phyloP scores from a whole-genome alignment of 2,797 vertebrate species.

The Scomberomorus guttatus region DNA sequence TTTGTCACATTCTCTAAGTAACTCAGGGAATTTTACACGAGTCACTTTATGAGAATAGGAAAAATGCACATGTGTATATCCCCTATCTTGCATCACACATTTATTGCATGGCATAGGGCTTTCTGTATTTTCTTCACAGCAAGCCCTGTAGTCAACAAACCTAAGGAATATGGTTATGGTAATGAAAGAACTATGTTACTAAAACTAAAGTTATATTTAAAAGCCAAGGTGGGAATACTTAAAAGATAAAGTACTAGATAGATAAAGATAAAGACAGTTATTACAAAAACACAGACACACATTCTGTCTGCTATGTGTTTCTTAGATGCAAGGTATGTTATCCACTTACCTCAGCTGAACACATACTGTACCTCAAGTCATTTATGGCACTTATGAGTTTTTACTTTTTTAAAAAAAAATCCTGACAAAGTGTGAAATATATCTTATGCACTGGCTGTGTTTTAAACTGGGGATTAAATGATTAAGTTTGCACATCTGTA shows the following conservation, averaged over 20 bases:
- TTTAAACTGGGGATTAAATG: neutral
- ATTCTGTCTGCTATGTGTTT: no score
- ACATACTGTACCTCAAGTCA: constrained; percentile 5
- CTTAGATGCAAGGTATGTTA: neutral
- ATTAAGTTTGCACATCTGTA: constrained; percentile 1
- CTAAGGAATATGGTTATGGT: neutral
- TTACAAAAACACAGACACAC: neutral
- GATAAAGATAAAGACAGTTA: no score
- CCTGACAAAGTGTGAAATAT: neutral
- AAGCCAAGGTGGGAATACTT: neutral
- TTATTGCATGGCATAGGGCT: neutral
- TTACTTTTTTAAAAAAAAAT: neutral
- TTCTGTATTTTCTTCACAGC: no score
- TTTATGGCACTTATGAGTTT: constrained; percentile 6
- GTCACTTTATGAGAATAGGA: constrained; percentile 20
- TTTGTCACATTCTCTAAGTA: neutral
- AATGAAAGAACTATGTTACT: neutral
- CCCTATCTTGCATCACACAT: neutral
- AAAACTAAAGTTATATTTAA: neutral
- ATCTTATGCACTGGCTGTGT: neutral
- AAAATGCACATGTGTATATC: neutral
- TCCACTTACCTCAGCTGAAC: constrained; percentile 10
- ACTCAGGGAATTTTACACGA: neutral
- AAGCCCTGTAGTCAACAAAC: neutral
- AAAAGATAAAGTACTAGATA: neutral